These are phyloP conservation scores for Dromiciops gliroides DNA, from an alignment of 2,113 vertebrate species.

Conservation along the genomic window DNA sequence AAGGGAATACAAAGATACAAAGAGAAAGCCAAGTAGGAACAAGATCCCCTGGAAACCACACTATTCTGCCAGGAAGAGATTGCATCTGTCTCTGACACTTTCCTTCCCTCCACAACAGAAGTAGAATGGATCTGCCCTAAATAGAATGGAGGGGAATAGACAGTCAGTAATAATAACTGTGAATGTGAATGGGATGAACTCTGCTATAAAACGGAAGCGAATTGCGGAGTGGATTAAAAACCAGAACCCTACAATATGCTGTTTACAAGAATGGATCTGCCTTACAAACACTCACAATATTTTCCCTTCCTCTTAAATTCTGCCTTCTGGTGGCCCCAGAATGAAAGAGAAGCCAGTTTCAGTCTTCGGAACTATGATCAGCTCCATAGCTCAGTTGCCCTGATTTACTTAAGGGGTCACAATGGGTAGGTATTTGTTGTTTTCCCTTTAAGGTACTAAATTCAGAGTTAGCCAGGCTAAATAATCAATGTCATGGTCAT, in stretches of 20 bases:
- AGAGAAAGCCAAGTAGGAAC: background rate
- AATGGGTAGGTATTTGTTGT: background rate
- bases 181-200: too few relatives aligned
- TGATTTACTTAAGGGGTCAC: background rate
- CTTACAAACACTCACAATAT: background rate
- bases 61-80: background rate
- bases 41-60: background rate
- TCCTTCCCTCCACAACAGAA: background rate
- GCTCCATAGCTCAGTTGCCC: background rate
- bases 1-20: background rate
- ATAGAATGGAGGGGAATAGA: too few relatives aligned
- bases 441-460: background rate
- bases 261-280: too few relatives aligned
- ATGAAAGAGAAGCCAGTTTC: background rate
- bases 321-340: background rate
- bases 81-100: background rate
- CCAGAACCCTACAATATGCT: too few relatives aligned
- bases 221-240: too few relatives aligned
- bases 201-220: too few relatives aligned
- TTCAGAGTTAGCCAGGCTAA: background rate
- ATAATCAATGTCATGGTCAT: background rate
- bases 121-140: too few relatives aligned
- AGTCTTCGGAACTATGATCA: background rate
- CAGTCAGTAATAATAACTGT: too few relatives aligned
- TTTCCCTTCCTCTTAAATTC: background rate